A percentile compares a stretch with the other conserved stretches of the same genome.
phyloP scores from a whole-genome alignment of 2,797 vertebrate species.

The Poeciliopsis paucimaculata region DNA sequence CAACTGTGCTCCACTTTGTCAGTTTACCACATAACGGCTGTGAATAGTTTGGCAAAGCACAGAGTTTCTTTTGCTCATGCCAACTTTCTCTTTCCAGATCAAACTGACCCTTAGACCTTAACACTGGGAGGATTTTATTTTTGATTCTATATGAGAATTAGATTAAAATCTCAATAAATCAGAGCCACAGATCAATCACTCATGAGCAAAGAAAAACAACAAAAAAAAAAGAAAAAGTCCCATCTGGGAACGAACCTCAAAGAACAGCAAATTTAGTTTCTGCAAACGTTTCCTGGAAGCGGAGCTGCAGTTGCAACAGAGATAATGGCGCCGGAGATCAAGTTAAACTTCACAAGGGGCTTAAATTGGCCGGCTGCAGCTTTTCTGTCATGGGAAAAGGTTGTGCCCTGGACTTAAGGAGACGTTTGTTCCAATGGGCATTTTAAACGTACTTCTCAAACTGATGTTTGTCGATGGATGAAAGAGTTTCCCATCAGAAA shows the following conservation, averaged over 20 bases:
- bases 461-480: neutral
- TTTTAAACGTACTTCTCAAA: neutral
- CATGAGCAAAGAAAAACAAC: neutral
- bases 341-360: neutral
- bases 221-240: no score
- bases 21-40: neutral
- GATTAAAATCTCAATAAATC: neutral
- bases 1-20: neutral
- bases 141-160: neutral
- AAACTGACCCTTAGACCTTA: neutral
- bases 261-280: neutral
- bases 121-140: neutral
- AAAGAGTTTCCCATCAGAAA: constrained; percentile 5
- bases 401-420: neutral
- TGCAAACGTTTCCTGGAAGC: constrained; percentile 2
- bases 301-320: neutral
- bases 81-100: no score
- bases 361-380: neutral
- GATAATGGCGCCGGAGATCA: neutral
- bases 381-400: constrained; percentile 5
- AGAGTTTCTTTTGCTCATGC: neutral
- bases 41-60: neutral
- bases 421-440: neutral
- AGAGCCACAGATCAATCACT: neutral
- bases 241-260: neutral